Evolutionary conservation across 1,140 invertebrate genomes (phyloP).

Genomic region (Phortica variegata): DNA sequence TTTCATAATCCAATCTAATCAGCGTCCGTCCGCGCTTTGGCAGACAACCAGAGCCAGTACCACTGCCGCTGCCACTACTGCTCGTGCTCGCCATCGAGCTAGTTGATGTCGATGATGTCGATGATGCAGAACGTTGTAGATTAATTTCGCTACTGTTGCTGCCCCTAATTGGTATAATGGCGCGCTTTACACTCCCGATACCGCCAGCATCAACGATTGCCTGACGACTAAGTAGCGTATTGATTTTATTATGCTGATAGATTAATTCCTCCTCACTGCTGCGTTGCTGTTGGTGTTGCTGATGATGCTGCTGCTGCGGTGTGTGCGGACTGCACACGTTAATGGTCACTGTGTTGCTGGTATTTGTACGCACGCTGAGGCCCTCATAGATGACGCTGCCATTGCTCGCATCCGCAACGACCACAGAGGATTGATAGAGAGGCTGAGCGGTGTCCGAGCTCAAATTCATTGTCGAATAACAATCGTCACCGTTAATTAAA

Average conservation of each 20-base stretch:
- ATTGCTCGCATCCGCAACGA: constrained; percentile 61
- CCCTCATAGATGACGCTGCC: neutral
- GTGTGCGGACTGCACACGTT: constrained; percentile 54
- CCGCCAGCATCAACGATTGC: neutral
- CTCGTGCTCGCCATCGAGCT: constrained; percentile 39
- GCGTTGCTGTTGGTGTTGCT: too few species aligned
- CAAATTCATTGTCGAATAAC: constrained; percentile 67
- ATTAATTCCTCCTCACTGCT: constrained; percentile 35
- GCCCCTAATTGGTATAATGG: constrained; percentile 48
- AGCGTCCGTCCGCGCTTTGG: constrained; percentile 40
- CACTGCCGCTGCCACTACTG: constrained; percentile 26
- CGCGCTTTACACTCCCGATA: constrained; percentile 17
- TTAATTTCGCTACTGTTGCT: constrained; percentile 28
- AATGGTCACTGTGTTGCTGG: constrained; percentile 62
- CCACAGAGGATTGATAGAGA: constrained; percentile 68
- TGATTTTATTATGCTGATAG: constrained; percentile 47
- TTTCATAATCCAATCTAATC: constrained; percentile 44
- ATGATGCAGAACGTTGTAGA: constrained; percentile 45
- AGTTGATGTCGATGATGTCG: constrained; percentile 47
- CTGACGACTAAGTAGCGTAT: constrained; percentile 38
- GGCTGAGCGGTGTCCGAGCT: constrained; percentile 63
- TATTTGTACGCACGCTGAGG: constrained; percentile 28
- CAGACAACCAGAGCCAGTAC: neutral
- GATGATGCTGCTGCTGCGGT: neutral
- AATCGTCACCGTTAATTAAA: constrained; percentile 72